Evolutionary conservation across 1,140 invertebrate genomes (phyloP), one percentile per base, ranked within the genome.

Genomic region (Augochlora pura): DNA sequence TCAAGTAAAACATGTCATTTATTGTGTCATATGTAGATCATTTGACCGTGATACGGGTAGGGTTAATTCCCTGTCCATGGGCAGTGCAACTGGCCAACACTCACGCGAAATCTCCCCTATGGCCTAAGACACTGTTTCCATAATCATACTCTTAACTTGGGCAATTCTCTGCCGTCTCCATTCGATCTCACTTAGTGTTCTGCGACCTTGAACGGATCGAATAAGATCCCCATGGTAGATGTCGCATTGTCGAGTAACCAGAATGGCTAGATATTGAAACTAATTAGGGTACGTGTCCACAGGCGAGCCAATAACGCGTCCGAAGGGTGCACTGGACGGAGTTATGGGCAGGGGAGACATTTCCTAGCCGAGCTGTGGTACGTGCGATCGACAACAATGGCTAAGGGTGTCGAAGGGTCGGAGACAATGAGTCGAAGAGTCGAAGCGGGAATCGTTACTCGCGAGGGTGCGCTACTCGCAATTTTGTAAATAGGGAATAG

Each of bases 401-500:
- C 12, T 62, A 82, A 79, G 69, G 82, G 84, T 68, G 74, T 71
- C 70, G 71, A 60, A 62, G 77, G 80, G 77, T 74, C 18, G 16
- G 25, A 42, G 12, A 83, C 80, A 86, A 85, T 80, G 76, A 60
- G 32, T 42, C 21, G 57, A 75, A 32, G 59, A 62, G 70, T 62
- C 74, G 76, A 73, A 64, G 68, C 27, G 75, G 57, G 67, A 71
- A 80, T 80, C 42, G 82, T 85, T 81, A 78, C 68, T 63, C 49
- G 49, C 59, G 18, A 54, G 54, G 59, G 38, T 59, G 38, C 60
- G 10, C 0, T 72, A n/a, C n/a, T n/a, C n/a, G 73, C 81, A 86
- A 86, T 86, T 86, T 83, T 69, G 75, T 76, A 86, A 86, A 86
- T 86, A 84, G 77, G 69, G 81, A 86, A 86, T 83, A 76, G 81